These are phyloP conservation scores for Embiotoca jacksoni DNA, from an alignment of 2,113 vertebrate genomes.

Conservation along the genomic window DNA sequence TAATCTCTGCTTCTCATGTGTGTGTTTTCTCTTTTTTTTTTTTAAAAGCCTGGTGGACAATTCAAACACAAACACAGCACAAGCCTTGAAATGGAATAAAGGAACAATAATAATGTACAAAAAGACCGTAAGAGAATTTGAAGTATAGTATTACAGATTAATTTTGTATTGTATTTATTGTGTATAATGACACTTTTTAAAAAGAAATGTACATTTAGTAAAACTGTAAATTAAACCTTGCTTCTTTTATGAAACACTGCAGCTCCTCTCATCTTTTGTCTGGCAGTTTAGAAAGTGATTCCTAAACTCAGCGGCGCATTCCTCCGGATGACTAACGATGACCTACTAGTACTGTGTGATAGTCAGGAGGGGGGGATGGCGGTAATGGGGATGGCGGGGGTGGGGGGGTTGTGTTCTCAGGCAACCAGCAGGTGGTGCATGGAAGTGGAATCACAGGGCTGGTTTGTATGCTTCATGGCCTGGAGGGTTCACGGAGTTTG, in stretches of 20 bases:
- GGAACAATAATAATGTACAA: slow-evolving; percentile 87
- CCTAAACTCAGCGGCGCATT: neutral
- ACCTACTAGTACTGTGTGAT: slow-evolving; percentile 5
- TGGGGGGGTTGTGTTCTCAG: slow-evolving; percentile 39
- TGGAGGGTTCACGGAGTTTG: slow-evolving; percentile 18
- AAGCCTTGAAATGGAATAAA: slow-evolving; percentile 81
- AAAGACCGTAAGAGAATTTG: slow-evolving; percentile 87
- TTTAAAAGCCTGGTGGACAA: slow-evolving; percentile 80
- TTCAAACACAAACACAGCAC: slow-evolving; percentile 85
- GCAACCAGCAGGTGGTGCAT: slow-evolving; percentile 78
- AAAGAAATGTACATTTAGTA: slow-evolving; percentile 98
- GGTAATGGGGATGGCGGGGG: neutral
- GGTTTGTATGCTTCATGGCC: neutral
- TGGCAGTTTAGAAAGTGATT: neutral
- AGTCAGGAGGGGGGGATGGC: neutral
- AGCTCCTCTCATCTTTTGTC: slow-evolving; percentile 23
- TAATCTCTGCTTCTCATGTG: slow-evolving; percentile 54
- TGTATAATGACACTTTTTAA: slow-evolving; percentile 98
- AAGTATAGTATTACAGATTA: slow-evolving; percentile 98
- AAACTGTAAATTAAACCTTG: slow-evolving; percentile 97
- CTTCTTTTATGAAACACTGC: slow-evolving; percentile 90
- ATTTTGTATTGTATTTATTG: slow-evolving; percentile 99
- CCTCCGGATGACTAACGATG: slow-evolving; percentile 35
- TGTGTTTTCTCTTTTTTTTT: slow-evolving; percentile 30
- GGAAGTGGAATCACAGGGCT: slow-evolving; percentile 43